Percentiles rank a stretch among this genome's conserved stretches.
phyloP scores from a whole-genome alignment of 2,888 invertebrate species.

The Tetragnatha montana region DNA sequence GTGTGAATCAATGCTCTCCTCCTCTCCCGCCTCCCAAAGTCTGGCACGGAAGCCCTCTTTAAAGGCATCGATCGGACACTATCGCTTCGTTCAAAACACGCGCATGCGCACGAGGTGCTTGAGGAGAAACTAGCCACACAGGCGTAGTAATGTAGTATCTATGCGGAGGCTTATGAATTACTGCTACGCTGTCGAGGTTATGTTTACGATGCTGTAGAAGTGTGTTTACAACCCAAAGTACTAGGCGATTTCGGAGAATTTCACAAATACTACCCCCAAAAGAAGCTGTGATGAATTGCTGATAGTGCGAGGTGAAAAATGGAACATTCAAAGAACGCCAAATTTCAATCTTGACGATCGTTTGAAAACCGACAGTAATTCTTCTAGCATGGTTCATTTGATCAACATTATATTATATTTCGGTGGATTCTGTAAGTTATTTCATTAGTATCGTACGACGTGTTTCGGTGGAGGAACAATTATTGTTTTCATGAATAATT shows the following conservation, averaged over 20 bases:
- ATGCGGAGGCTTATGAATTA: slow-evolving; percentile 42
- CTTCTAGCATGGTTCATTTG: no score
- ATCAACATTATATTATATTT: no score
- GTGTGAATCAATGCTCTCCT: neutral
- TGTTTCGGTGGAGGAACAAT: no score
- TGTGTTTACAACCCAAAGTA: slow-evolving; percentile 16
- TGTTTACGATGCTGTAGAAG: slow-evolving; percentile 16
- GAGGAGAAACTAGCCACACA: slow-evolving; percentile 3
- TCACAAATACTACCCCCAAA: no score
- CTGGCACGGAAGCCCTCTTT: slow-evolving; percentile 1
- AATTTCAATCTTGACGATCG: no score
- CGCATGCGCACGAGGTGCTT: slow-evolving; percentile 17
- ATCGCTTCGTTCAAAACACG: slow-evolving; percentile 39
- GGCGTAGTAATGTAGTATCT: slow-evolving; percentile 57
- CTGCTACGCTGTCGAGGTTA: slow-evolving; percentile 16
- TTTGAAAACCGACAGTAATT: no score
- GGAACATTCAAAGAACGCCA: no score
- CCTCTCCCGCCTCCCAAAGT: neutral
- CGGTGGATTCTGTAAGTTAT: no score
- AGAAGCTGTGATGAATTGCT: no score
- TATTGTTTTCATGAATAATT: no score
- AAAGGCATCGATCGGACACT: slow-evolving; percentile 34
- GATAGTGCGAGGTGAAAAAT: no score
- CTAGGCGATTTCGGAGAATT: neutral
- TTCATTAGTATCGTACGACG: no score